Base-by-base conservation (phyloP, 2,888 invertebrate genomes). In the Carabus problematicus region DNA sequence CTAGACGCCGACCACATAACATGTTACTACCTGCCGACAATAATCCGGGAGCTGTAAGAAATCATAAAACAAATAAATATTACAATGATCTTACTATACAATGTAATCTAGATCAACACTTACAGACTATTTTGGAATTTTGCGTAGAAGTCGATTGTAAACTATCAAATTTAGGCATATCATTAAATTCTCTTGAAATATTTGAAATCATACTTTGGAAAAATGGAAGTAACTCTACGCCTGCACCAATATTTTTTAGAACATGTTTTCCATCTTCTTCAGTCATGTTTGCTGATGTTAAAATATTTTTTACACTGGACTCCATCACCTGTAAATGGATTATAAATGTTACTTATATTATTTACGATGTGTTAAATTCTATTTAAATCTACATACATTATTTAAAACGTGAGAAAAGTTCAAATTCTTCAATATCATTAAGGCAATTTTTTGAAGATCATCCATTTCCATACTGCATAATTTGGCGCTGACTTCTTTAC, bases 1-100 rank as follows among this genome's bases (percentile, higher is more conserved):
- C 73, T 76, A 90, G 84, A 0, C 87, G 84, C 72, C 84, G 84
- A 0, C 89, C 89, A 70, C 90, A 90, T 29, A 90, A 71, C 79
- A 89, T 80, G 64, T 82, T 82, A 8, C 89, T 89, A 0, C 85
- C 83, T 56, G 85, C 84, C 0, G 84, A 80, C 67, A 90, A 80
- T 74, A 87, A 85, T 9, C 81, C 78, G 0, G 82, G 73, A 11
- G 82, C 86, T 86, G 75, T 9, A 71, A 63, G 16, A 55, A 70
- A 54, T 18, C 8, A 40, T 64, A 59, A 9, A 70, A 45, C 58
- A n/a, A 47, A 29, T 39, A 12, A 54, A 41, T 42, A 41, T 67
- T 42, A 40, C 42, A 61, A 70, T 59, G 43, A 64, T 16, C 6
- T 12, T 49, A 6, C 18, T 49, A n/a, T 12, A 47, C 14, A 29